Conservation (phyloP, 2,888 invertebrate species). For the Amblyteles armatorius region DNA sequence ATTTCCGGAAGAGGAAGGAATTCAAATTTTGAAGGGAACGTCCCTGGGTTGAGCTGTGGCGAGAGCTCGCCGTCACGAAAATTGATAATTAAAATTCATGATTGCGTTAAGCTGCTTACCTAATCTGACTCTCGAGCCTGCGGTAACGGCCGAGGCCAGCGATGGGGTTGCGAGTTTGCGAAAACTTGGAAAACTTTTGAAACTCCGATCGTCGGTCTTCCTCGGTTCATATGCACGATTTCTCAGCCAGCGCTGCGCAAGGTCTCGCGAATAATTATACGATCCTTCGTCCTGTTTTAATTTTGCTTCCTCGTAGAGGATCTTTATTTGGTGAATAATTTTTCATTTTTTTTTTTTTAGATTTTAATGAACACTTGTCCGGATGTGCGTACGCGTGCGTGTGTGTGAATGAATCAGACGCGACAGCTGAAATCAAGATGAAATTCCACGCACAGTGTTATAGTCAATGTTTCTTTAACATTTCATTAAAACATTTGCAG, state of each 20-base stretch:
- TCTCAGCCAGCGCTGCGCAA: not conserved
- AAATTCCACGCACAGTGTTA: too few species aligned
- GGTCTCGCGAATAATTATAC: slow-evolving; percentile 68
- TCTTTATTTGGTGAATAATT: too few species aligned
- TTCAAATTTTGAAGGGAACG: slow-evolving; percentile 27
- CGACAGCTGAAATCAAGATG: too few species aligned
- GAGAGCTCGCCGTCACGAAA: slow-evolving; percentile 53
- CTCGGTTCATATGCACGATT: not conserved
- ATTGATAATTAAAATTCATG: slow-evolving; percentile 78
- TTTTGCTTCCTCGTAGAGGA: not conserved
- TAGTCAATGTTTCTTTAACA: too few species aligned
- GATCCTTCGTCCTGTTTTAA: slow-evolving; percentile 36
- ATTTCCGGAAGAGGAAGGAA: slow-evolving; percentile 32
- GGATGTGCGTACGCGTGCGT: too few species aligned
- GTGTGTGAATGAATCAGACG: too few species aligned
- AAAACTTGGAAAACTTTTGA: slow-evolving; percentile 66
- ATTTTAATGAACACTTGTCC: too few species aligned
- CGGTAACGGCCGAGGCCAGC: slow-evolving; percentile 28
- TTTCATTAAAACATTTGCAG: too few species aligned
- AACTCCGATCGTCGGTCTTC: slow-evolving; percentile 64
- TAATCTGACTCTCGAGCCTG: slow-evolving; percentile 21
- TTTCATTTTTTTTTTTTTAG: too few species aligned
- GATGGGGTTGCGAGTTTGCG: slow-evolving; percentile 49
- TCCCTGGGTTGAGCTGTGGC: not conserved
- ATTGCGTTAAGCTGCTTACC: slow-evolving; percentile 70